phyloP scores from a whole-genome alignment of 2,113 vertebrate species.

The Passer domesticus region DNA sequence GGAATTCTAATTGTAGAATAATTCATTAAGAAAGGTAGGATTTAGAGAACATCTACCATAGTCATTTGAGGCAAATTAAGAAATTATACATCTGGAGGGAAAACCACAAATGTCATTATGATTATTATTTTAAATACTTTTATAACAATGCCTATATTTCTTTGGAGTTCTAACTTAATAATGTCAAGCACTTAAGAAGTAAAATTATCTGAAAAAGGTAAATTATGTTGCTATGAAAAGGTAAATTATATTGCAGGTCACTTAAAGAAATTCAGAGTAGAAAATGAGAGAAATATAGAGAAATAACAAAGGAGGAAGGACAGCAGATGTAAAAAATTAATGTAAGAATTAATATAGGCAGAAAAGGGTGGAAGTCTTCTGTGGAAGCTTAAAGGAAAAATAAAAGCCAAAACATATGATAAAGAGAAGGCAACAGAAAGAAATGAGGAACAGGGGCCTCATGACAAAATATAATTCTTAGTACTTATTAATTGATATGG shows the following conservation, averaged over 20 bases:
- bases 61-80: background rate
- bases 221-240: background rate
- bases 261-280: background rate
- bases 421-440: background rate
- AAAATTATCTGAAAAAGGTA: background rate
- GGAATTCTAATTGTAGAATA: background rate
- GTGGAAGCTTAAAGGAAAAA: background rate
- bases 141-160: background rate
- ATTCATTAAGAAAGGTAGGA: background rate
- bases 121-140: background rate
- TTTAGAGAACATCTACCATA: background rate
- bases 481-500: background rate
- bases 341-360: background rate
- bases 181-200: background rate
- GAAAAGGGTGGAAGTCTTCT: background rate
- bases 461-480: background rate
- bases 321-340: background rate
- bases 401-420: background rate
- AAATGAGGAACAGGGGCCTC: fast-evolving
- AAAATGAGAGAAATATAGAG: background rate
- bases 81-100: background rate
- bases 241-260: background rate
- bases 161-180: background rate
- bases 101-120: background rate
- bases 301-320: background rate